phyloP scores from a whole-genome alignment of 2,797 vertebrate species.

The Mallotus villosus region DNA sequence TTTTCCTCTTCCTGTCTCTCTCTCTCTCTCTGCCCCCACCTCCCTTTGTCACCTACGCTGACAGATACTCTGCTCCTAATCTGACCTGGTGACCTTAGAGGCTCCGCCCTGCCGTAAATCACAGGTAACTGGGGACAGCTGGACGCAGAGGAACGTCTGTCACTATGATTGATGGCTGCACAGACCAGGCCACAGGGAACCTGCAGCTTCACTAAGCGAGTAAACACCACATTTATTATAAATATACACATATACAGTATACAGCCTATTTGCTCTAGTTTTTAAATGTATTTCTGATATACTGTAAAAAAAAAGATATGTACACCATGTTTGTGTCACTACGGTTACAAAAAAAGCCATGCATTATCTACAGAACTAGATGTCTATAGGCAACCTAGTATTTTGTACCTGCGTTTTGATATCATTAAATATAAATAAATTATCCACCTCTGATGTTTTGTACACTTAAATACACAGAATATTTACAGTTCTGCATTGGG shows the following conservation, averaged over 20 bases:
- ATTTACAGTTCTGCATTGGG: constrained; percentile 72
- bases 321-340: constrained; percentile 42
- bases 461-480: constrained; percentile 66
- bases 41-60: neutral
- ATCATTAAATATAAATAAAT: constrained; percentile 80
- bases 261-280: neutral
- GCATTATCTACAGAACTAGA: constrained; percentile 69
- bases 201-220: neutral
- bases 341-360: constrained; percentile 75
- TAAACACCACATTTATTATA: neutral
- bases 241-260: neutral
- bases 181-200: neutral
- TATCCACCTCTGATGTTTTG: constrained; percentile 61
- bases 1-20: neutral
- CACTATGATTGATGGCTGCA: neutral
- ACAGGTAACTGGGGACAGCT: neutral
- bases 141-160: neutral
- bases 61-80: neutral
- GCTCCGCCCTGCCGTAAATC: neutral
- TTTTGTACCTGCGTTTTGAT: constrained; percentile 23
- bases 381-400: neutral
- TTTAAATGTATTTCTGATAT: neutral
- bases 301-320: neutral
- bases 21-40: neutral
- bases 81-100: neutral